Percentiles rank a stretch among this genome's conserved stretches.
These are phyloP conservation scores for Ailuropoda melanoleuca DNA, from an alignment of 2,113 vertebrate genomes.

Conservation along the genomic window DNA sequence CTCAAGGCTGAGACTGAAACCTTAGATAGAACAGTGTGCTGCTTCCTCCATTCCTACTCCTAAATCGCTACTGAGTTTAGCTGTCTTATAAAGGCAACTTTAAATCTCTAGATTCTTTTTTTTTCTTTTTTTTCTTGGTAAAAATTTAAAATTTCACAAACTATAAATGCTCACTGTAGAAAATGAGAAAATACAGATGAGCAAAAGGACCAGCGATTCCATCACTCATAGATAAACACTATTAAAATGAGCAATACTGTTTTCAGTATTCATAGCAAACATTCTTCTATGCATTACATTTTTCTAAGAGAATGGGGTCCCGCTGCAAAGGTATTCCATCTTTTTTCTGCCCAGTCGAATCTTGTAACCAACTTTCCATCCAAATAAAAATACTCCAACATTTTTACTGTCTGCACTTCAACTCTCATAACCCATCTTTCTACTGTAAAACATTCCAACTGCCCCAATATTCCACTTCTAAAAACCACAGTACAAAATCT, in stretches of 20 bases:
- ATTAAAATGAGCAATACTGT: neutral
- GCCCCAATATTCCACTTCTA: neutral
- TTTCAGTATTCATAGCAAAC: neutral
- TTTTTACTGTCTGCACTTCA: constrained; percentile 4
- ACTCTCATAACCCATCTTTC: neutral
- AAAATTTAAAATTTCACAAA: constrained; percentile 45
- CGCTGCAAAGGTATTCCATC: neutral
- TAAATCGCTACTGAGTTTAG: neutral
- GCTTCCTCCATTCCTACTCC: neutral
- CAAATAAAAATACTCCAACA: neutral
- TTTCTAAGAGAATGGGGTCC: constrained; percentile 11
- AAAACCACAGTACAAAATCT: neutral
- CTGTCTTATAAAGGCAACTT: neutral
- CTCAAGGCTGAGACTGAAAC: neutral
- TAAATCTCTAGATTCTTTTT: neutral
- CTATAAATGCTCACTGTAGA: neutral
- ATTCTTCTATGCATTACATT: neutral
- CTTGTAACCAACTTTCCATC: neutral
- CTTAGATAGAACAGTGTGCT: neutral
- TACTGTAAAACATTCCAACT: neutral
- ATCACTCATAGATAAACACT: neutral
- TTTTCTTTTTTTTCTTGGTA: neutral
- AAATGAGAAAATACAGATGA: constrained; percentile 1
- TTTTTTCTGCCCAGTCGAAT: neutral
- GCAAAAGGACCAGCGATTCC: constrained; percentile 17